Percentiles rank a stretch among this genome's conserved stretches.
These are phyloP conservation scores for Delia radicum DNA, from an alignment of 1,140 invertebrate species.

Conservation along the genomic window DNA sequence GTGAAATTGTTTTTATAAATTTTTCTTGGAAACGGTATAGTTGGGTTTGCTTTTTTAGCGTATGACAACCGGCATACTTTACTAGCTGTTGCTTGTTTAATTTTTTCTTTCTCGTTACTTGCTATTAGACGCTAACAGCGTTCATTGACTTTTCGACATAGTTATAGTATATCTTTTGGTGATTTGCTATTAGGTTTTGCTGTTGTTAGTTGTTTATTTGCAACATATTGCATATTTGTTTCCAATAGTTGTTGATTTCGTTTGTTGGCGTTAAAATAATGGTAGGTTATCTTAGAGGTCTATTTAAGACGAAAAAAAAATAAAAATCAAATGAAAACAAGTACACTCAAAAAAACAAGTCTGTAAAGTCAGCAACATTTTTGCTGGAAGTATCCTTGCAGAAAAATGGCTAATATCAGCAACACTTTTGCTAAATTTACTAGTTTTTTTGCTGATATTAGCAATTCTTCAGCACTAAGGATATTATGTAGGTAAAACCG, in stretches of 20 bases:
- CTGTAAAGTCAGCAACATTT: background rate
- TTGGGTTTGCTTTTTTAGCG: too few relatives aligned
- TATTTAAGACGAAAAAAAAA: background rate
- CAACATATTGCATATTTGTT: conserved; percentile 8
- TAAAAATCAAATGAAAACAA: too few relatives aligned
- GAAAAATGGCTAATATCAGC: too few relatives aligned
- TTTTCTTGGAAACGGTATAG: too few relatives aligned
- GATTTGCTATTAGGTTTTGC: background rate
- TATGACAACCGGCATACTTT: too few relatives aligned
- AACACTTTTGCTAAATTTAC: too few relatives aligned
- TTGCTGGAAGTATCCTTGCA: too few relatives aligned
- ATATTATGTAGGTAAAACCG: too few relatives aligned
- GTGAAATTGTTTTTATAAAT: too few relatives aligned
- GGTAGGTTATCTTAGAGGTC: conserved; percentile 6
- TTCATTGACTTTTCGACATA: conserved; percentile 18
- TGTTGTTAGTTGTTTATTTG: background rate
- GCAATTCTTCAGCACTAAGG: too few relatives aligned
- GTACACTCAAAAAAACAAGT: too few relatives aligned
- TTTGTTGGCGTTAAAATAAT: conserved; percentile 10
- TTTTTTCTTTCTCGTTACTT: background rate
- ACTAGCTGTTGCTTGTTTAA: background rate
- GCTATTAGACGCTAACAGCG: conserved; percentile 1
- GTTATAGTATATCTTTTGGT: background rate
- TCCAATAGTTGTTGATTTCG: conserved; percentile 6
- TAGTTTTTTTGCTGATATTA: background rate